Percentiles rank a stretch among this genome's conserved stretches.
Conservation (phyloP, 2,888 invertebrate genomes). For the Physocephala rufipes region DNA sequence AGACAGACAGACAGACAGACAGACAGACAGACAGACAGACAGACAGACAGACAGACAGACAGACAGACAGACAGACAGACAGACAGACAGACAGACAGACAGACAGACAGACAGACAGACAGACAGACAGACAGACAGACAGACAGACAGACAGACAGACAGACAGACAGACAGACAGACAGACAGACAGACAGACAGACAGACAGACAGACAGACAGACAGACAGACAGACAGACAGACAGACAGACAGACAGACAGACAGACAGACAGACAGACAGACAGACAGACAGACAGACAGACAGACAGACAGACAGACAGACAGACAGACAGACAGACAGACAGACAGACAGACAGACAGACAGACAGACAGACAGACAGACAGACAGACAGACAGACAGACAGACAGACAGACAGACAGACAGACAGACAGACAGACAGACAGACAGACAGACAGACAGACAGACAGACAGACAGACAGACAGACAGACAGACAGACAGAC, state of each 20-base stretch:
- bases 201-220: slow-evolving; percentile 3
- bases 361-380: slow-evolving; percentile 27
- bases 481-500: slow-evolving; percentile 23
- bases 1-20: too few relatives aligned
- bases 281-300: slow-evolving; percentile 5
- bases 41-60: too few relatives aligned
- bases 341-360: slow-evolving; percentile 28
- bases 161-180: slow-evolving; percentile 5
- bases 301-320: slow-evolving; percentile 4
- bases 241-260: slow-evolving; percentile 12
- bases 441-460: slow-evolving; percentile 28
- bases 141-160: slow-evolving; percentile 2
- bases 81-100: too few relatives aligned
- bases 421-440: slow-evolving; percentile 27
- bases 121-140: too few relatives aligned
- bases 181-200: slow-evolving; percentile 1
- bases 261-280: slow-evolving; percentile 3
- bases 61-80: too few relatives aligned
- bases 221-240: slow-evolving; percentile 10
- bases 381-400: slow-evolving; percentile 28
- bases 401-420: slow-evolving; percentile 28
- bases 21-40: too few relatives aligned
- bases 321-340: not conserved
- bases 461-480: slow-evolving; percentile 28
- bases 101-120: too few relatives aligned